Conservation (phyloP, 2,113 vertebrate species). For the Todiramphus saurophagus region DNA sequence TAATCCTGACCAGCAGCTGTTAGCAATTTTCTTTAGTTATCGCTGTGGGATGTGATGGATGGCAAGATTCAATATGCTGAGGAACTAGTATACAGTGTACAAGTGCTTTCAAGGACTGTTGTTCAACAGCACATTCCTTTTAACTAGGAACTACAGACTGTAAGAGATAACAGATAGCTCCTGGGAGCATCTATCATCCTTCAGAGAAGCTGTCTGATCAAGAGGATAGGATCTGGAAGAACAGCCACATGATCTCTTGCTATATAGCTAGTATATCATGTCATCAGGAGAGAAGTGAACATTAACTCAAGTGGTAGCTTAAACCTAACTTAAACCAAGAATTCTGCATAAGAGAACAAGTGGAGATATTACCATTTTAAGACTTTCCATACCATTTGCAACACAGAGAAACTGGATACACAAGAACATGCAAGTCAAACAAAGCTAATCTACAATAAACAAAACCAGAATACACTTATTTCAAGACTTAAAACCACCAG, state of each 20-base stretch:
- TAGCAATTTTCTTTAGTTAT: constrained; percentile 58
- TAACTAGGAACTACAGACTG: constrained; percentile 14
- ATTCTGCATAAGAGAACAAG: neutral
- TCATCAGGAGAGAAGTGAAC: neutral
- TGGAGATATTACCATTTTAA: neutral
- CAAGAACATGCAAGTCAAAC: constrained; percentile 28
- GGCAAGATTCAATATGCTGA: constrained; percentile 1
- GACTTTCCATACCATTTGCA: neutral
- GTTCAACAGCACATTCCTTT: constrained; percentile 7
- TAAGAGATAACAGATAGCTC: constrained; percentile 14
- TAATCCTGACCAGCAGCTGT: constrained; percentile 28
- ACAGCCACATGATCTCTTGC: neutral
- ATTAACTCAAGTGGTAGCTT: neutral
- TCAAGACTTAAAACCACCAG: neutral
- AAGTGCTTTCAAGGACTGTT: constrained; percentile 39
- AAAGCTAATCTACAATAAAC: constrained; percentile 31
- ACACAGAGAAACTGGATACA: neutral
- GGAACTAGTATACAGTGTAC: neutral
- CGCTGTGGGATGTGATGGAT: constrained; percentile 45
- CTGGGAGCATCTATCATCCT: constrained; percentile 2
- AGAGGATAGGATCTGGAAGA: neutral
- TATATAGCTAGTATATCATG: neutral
- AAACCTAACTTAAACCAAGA: neutral
- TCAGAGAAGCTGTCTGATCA: constrained; percentile 2
- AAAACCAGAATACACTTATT: constrained; percentile 1